Conservation (phyloP, 1,140 invertebrate genomes). For the Eurosta solidaginis region DNA sequence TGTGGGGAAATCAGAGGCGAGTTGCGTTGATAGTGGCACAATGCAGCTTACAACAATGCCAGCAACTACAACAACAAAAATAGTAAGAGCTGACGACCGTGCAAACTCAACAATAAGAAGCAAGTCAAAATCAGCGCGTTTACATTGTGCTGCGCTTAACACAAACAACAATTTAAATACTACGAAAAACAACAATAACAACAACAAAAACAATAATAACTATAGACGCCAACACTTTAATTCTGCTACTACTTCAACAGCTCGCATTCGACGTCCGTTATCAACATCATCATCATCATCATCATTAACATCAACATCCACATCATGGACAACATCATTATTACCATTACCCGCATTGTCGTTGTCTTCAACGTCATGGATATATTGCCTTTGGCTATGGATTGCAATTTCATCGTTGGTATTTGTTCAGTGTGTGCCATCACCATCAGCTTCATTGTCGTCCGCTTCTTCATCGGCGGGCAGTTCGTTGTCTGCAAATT, state of each 20-base stretch:
- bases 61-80: no score
- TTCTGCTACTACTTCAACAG: background rate
- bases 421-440: constrained; percentile 46
- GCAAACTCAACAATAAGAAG: background rate
- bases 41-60: background rate
- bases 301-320: background rate
- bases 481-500: constrained; percentile 7
- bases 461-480: background rate
- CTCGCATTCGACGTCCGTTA: no score
- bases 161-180: constrained; percentile 2
- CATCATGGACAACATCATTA: background rate
- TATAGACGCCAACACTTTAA: background rate
- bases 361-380: constrained; percentile 21
- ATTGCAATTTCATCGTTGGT: constrained; percentile 42
- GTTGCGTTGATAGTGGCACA: background rate
- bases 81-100: no score
- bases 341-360: background rate
- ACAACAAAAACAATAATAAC: background rate
- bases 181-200: background rate
- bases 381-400: constrained; percentile 38
- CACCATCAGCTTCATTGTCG: constrained; percentile 42
- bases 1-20: background rate
- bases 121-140: background rate
- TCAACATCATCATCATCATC: background rate
- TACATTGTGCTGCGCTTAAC: background rate